phyloP scores from a whole-genome alignment of 2,888 invertebrate genomes.

The Maniola hyperantus region DNA sequence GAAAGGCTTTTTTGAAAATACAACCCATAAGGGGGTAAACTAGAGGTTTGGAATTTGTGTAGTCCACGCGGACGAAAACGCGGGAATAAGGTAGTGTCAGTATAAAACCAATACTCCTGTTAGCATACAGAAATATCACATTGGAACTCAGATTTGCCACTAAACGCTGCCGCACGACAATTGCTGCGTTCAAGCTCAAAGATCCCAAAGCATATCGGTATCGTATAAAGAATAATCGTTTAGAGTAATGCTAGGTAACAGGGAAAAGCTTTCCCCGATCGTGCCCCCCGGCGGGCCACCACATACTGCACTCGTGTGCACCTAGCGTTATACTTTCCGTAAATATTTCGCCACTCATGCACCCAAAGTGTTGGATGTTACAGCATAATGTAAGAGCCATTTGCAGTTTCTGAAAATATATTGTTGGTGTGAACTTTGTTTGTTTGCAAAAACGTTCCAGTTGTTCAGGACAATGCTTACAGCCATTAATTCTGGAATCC shows the following conservation, averaged over 20 bases:
- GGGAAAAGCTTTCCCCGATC: conserved; percentile 74
- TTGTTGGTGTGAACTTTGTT: neutral
- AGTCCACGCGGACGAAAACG: too few relatives aligned
- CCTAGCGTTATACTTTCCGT: conserved; percentile 34
- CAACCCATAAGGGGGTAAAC: too few relatives aligned
- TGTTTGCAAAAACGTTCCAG: neutral
- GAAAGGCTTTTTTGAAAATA: too few relatives aligned
- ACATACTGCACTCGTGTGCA: conserved; percentile 49
- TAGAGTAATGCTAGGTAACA: conserved; percentile 78
- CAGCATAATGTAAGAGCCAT: conserved; percentile 7
- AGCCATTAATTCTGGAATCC: neutral
- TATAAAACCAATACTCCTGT: neutral
- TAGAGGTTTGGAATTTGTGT: too few relatives aligned
- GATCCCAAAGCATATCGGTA: conserved; percentile 40
- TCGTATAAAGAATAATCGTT: conserved; percentile 77
- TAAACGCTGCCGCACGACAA: conserved; percentile 69
- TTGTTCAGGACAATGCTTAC: neutral
- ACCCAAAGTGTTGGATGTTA: conserved; percentile 21
- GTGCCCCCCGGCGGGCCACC: conserved; percentile 58
- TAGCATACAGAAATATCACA: conserved; percentile 13
- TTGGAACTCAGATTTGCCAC: conserved; percentile 54
- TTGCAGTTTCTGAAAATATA: conserved; percentile 5
- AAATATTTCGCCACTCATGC: conserved; percentile 36
- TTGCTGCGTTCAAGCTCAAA: conserved; percentile 75
- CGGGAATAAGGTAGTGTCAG: too few relatives aligned